Base-by-base conservation (phyloP, 2,888 invertebrate genomes). In the Yponomeuta plumbellus region DNA sequence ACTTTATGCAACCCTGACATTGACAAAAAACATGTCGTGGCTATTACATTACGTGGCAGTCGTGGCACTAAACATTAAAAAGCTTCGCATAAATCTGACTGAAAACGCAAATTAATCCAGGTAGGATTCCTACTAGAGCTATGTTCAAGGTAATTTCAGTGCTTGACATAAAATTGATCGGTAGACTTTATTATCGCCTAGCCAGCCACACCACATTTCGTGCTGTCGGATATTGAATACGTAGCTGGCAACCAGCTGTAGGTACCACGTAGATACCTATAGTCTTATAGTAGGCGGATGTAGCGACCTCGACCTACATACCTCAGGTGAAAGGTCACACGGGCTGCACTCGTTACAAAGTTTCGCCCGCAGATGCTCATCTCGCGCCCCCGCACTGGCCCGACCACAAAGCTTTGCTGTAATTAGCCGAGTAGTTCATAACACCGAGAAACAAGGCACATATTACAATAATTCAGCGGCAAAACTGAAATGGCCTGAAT, bases 301-400 rank as follows among this genome's bases (percentile, higher is more conserved):
- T 52, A 52, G 44, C 13, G 44, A 58, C 58, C 58, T 58, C 58
- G 58, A 58, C 58, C 58, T 22, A 22, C 21, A 58, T 58, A 22
- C 58, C 58, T 22, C 17, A 17, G 44, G 44, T 52, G 44, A 52
- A 52, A 52, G 44, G 44, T 52, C 44, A 52, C 17, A 17, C 44
- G 44, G 17, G 44, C 44, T 52, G 44, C 44, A 52, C 44, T 5
- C 44, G 44, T 5, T 52, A 52, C 44, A 52, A 52, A 52, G 44
- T 52, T 52, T 17, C 44, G 44, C 44, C 17, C 44, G 17, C 44
- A 52, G 44, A 52, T 52, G 44, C 44, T 52, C 44, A 52, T 52
- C 44, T 52, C 44, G 17, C 44, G 44, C 13, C 44, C 44, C 17
- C 44, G 44, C 44, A 1, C 44, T 52, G 44, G 44, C 44, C 44